Evolutionary conservation across 1,140 invertebrate species (phyloP), one percentile per base, ranked within the genome.

Genomic region (Parapsyche elsis): DNA sequence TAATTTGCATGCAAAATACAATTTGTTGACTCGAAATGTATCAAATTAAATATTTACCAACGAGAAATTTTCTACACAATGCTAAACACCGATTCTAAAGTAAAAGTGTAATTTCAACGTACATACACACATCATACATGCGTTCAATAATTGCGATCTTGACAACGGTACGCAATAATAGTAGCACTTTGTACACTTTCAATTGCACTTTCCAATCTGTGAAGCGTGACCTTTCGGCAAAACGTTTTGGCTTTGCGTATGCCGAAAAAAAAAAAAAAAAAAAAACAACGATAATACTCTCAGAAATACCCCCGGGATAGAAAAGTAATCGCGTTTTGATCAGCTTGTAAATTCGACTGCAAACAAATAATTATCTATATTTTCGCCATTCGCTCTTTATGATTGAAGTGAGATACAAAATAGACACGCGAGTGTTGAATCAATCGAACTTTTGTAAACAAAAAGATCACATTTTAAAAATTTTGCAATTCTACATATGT

Each of bases 261-360:
- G 30, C 30, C 2, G 1, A 7, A 38, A 38, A 4, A 38, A 38
- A 38, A 38, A 38, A 7, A 4, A 38, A 38, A 1, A 7, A 38
- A 38, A 38, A 38, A 38, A 7, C 30, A 7, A 38, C 30, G 30
- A 38, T 38, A 4, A 38, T 38, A 38, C 7, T 38, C 30, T 38
- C 1, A 38, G 53, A 21, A 16, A 10, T 57, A 57, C 14, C 53
- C 53, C 10, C 14, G 19, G 53, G 53, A 16, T 5, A 57, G 53
- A 57, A 57, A 57, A 57, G 19, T 57, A 57, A 57, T 57, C 53
- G 53, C 53, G 53, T 57, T 57, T 57, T 57, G 53, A 57, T 57
- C 53, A 57, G 53, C 14, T n/a, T 57, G 19, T 57, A 57, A 57
- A 16, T 21, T 57, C 14, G 7, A 38, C 30, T 57, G 2, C 14